A percentile compares a stretch with the other conserved stretches of the same genome.
These are phyloP conservation scores for Parauchenoglanis ngamensis DNA, from an alignment of 2,797 vertebrate species.

Conservation along the genomic window DNA sequence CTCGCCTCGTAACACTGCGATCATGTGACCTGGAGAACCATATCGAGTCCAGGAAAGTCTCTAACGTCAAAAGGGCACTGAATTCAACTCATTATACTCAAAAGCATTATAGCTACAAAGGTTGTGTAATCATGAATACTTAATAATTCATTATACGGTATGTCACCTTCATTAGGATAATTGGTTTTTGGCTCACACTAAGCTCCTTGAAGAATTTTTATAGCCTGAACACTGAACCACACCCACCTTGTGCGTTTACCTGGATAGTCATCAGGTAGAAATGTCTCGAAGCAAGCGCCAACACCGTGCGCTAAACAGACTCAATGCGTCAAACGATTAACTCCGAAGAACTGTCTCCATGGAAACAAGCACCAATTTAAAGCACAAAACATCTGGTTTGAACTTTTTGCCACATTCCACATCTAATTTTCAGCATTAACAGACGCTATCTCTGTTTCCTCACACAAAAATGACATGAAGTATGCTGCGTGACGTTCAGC, in stretches of 20 bases:
- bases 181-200: not conserved
- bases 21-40: not conserved
- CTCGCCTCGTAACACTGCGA: no score
- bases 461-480: no score
- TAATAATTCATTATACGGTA: not conserved
- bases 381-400: not conserved
- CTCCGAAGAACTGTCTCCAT: not conserved
- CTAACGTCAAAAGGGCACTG: not conserved
- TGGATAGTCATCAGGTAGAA: not conserved
- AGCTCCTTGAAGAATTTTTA: not conserved
- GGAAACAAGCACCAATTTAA: not conserved
- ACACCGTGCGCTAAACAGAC: not conserved
- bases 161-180: not conserved
- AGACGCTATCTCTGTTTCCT: not conserved
- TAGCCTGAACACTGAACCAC: not conserved
- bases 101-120: not conserved
- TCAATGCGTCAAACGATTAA: not conserved
- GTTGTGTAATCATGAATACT: not conserved
- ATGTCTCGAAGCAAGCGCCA: not conserved
- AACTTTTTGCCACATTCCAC: not conserved
- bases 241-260: no score
- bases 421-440: not conserved
- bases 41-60: not conserved
- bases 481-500: not conserved
- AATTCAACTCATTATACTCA: not conserved